A percentile compares a stretch with the other conserved stretches of the same genome.
Evolutionary conservation across 1,140 invertebrate species (phyloP).

Genomic region (Tetramorium parvispinum): DNA sequence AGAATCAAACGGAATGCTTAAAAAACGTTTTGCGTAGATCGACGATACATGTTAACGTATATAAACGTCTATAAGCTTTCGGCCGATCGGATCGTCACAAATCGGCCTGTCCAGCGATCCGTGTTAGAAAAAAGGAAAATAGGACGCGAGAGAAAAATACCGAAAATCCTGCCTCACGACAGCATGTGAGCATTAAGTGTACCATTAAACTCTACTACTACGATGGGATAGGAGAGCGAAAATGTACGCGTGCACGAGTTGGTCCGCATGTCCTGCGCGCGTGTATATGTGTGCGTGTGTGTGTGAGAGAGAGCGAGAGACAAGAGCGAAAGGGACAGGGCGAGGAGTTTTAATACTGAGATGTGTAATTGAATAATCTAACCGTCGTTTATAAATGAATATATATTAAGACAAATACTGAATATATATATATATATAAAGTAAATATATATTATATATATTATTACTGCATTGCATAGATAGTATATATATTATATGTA

Average conservation of each 20-base stretch:
- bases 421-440: conserved; percentile 72
- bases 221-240: neutral
- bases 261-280: conserved; percentile 17
- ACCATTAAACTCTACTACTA: conserved; percentile 45
- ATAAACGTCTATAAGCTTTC: conserved; percentile 35
- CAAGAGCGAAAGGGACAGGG: conserved; percentile 33
- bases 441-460: conserved; percentile 70
- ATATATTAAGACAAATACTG: conserved; percentile 69
- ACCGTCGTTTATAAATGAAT: conserved; percentile 80
- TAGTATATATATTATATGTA: conserved; percentile 77
- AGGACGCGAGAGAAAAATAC: conserved; percentile 30
- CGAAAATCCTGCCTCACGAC: conserved; percentile 65
- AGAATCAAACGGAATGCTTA: conserved; percentile 33
- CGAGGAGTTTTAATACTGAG: conserved; percentile 77
- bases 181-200: conserved; percentile 55
- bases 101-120: conserved; percentile 15
- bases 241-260: conserved; percentile 40
- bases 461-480: conserved; percentile 77
- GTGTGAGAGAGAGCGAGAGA: neutral
- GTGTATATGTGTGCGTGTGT: conserved; percentile 21
- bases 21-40: conserved; percentile 21
- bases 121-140: neutral
- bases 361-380: conserved; percentile 78
- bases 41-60: conserved; percentile 23
- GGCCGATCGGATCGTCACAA: conserved; percentile 20